Base-by-base conservation (phyloP, 1,140 invertebrate species). In the Sogatella furcifera region DNA sequence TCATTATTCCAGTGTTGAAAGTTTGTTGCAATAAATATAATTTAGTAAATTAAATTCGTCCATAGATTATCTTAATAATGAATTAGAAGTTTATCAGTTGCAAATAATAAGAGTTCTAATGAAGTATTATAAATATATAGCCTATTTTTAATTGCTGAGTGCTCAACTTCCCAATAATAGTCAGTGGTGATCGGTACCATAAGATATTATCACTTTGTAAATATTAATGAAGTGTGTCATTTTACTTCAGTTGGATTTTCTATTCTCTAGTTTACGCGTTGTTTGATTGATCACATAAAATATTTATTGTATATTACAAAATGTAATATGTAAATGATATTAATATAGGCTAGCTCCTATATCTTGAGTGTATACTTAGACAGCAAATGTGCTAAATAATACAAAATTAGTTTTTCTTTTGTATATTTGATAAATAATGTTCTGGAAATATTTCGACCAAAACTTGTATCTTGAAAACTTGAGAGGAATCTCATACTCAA, bases 131-230 rank as follows among this genome's bases (percentile, higher is more conserved):
- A 17, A 49, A 49, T 19, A 17, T 49, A 6, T 14, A 19, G n/a
- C n/a, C n/a, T n/a, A n/a, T n/a, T 49, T 49, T 49, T 8, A 49
- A 22, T 49, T n/a, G 21, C 46, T 19, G 21, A 19, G 46, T 49
- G 46, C 46, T 49, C 46, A 49, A 49, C 46, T 49, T 19, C 21
- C 46, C 15, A 49, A 49, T 49, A 19, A 22, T 49, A 49, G 46
- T 49, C 46, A 49, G 15, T 49, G 46, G 46, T 49, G 46, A 49
- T 49, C 21, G 46, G 46, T 49, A 49, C 46, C 46, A 49, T 49
- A 19, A 19, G 15, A 49, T 49, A 49, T 28, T 28, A 28, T 49
- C 21, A 19, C 15, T 49, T 17, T 49, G 21, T 49, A 49, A 49
- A 49, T 49, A 49, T 49, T 8, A 49, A 49, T 19, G 15, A 49